phyloP scores from a whole-genome alignment of 2,888 invertebrate genomes.

The Sialis fuliginosa region DNA sequence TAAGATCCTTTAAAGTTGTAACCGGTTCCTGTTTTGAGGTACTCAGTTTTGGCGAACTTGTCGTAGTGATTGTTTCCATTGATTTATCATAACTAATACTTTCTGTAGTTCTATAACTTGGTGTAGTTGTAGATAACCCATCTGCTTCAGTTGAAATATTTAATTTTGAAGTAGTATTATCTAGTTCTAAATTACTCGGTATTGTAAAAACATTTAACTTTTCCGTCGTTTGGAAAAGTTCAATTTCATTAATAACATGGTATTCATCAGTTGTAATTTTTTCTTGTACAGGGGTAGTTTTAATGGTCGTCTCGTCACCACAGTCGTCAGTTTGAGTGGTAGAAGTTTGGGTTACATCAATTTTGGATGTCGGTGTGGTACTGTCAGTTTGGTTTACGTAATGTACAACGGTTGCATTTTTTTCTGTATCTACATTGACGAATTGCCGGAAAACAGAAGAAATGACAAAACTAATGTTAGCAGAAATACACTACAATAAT shows the following conservation, averaged over 20 bases:
- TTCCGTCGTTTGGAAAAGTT: not conserved
- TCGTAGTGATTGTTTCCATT: not conserved
- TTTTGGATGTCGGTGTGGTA: slow-evolving; percentile 3
- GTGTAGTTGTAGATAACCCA: no score
- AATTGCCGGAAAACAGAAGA: no score
- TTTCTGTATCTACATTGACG: no score
- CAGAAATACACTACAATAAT: no score
- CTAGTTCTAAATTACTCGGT: not conserved
- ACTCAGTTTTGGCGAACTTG: not conserved
- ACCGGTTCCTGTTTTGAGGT: not conserved
- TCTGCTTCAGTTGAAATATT: not conserved
- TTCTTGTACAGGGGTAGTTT: slow-evolving; percentile 5
- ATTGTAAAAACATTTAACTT: not conserved
- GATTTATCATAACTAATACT: not conserved
- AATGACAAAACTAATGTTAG: no score
- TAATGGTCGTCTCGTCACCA: slow-evolving; percentile 5
- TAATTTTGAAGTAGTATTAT: not conserved
- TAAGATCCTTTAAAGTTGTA: not conserved
- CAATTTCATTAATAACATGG: not conserved
- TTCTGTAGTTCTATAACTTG: not conserved
- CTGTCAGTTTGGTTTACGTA: not conserved
- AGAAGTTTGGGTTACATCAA: slow-evolving; percentile 3
- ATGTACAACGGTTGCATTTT: no score
- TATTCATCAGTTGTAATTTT: slow-evolving; percentile 4
- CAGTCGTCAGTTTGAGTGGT: slow-evolving; percentile 2